These are phyloP conservation scores for Sepioteuthis lessoniana DNA, from an alignment of 2,888 invertebrate species.

Conservation along the genomic window DNA sequence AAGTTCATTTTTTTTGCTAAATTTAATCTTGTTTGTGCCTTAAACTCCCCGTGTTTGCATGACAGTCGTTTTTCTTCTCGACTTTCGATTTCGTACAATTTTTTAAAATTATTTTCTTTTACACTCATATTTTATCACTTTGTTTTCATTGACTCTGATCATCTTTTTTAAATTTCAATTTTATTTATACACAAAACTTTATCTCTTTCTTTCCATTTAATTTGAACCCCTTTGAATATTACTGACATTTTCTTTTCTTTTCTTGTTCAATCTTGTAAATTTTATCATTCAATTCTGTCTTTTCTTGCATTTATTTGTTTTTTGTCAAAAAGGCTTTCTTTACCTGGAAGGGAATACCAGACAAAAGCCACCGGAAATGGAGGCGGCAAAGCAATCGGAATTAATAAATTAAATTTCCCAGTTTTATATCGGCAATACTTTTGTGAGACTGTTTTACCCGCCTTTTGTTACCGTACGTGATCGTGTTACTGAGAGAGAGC, in stretches of 20 bases:
- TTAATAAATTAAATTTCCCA: constrained; percentile 8
- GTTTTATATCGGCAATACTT: background rate
- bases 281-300: background rate
- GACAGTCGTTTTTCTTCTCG: background rate
- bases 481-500: background rate
- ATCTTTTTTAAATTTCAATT: background rate
- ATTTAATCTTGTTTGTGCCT: background rate
- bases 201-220: background rate
- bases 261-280: no score
- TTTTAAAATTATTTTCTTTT: background rate
- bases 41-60: background rate
- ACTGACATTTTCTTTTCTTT: background rate
- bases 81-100: background rate
- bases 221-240: background rate
- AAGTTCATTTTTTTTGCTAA: background rate
- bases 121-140: background rate
- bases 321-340: background rate
- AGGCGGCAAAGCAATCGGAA: background rate
- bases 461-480: background rate
- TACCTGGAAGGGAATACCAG: background rate
- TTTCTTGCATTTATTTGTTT: background rate
- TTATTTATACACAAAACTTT: background rate
- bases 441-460: background rate
- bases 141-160: no score
- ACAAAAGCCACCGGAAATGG: constrained; percentile 17